Conservation (phyloP, 2,888 invertebrate species). For the Colletes collaris region DNA sequence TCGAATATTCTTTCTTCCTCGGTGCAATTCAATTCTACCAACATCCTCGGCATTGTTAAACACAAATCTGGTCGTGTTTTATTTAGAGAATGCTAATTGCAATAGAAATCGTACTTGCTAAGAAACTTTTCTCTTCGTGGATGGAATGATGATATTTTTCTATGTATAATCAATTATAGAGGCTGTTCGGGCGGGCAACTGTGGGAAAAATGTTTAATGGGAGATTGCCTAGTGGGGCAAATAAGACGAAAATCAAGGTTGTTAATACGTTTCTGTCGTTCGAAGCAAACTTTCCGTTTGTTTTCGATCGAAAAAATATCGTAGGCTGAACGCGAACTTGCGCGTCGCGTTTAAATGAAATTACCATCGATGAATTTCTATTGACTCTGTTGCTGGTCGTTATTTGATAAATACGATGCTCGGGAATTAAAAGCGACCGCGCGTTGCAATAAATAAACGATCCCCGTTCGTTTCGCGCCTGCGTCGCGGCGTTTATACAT, state of each 20-base stretch:
- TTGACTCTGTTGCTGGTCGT: neutral
- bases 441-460: conserved; percentile 22
- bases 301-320: neutral
- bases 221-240: no score
- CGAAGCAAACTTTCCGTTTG: neutral
- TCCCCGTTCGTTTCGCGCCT: neutral
- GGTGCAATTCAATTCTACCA: neutral
- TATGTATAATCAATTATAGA: no score
- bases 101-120: no score
- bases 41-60: neutral
- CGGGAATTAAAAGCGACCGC: conserved; percentile 9
- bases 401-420: conserved; percentile 14
- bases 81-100: neutral
- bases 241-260: no score
- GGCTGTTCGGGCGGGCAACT: no score
- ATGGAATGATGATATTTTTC: no score
- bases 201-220: no score
- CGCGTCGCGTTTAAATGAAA: conserved; percentile 1
- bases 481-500: conserved; percentile 26
- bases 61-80: neutral
- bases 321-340: neutral
- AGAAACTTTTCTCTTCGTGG: no score
- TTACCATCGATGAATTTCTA: conserved; percentile 16
- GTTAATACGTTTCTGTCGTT: neutral
- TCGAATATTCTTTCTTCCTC: neutral